Conservation (phyloP, 2,113 vertebrate genomes). For the Xerus inauris region DNA sequence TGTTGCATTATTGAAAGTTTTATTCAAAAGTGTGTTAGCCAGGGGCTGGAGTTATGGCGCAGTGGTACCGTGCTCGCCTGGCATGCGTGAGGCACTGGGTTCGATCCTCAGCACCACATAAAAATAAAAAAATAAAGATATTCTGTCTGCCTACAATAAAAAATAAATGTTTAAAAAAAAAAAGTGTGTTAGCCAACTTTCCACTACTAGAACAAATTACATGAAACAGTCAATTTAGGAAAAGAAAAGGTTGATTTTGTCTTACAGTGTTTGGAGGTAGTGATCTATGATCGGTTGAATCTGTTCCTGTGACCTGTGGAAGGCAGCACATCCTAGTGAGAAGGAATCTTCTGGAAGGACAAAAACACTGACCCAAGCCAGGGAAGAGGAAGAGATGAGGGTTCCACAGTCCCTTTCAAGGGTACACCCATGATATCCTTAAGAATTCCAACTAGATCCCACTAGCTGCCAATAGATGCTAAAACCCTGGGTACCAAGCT, state of each 20-base stretch:
- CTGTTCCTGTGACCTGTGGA: neutral
- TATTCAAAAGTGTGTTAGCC: neutral
- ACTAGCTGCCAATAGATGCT: neutral
- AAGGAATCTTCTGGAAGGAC: no score
- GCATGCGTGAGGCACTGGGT: no score
- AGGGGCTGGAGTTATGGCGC: no score
- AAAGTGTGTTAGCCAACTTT: neutral
- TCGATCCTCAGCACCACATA: no score
- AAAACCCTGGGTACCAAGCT: neutral
- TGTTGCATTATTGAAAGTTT: neutral
- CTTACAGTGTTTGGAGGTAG: neutral
- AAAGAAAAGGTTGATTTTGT: neutral
- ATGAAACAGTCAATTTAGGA: neutral
- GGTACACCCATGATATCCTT: no score
- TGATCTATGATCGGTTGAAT: neutral
- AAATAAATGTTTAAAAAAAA: no score
- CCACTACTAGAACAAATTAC: neutral
- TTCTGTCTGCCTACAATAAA: no score
- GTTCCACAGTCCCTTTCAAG: rapidly evolving
- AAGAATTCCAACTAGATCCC: neutral
- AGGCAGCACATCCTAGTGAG: no score
- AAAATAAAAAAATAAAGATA: no score
- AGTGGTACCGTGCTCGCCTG: no score
- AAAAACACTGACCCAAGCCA: neutral
- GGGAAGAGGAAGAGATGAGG: neutral